phyloP scores from a whole-genome alignment of 2,797 vertebrate species.

The Prunella strophiata region DNA sequence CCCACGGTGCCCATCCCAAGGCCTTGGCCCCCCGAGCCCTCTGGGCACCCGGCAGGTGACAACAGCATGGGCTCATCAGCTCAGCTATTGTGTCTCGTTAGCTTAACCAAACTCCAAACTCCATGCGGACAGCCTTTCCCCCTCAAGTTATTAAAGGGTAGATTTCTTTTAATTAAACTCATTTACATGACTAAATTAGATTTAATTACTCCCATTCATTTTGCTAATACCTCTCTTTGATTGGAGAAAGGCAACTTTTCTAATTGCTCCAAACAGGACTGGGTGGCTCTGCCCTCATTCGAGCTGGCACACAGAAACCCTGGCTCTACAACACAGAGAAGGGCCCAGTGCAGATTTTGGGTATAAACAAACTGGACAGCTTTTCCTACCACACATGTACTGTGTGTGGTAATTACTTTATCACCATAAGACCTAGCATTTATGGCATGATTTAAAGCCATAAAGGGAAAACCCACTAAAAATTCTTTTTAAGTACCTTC shows the following conservation, averaged over 20 bases:
- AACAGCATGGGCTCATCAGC: slow-evolving; percentile 73
- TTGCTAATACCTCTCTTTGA: slow-evolving; percentile 80
- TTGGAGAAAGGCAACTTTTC: slow-evolving; percentile 79
- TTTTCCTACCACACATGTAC: neutral
- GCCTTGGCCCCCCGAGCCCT: rapidly evolving
- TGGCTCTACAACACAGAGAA: neutral
- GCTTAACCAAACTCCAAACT: slow-evolving; percentile 79
- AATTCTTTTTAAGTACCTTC: neutral
- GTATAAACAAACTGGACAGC: neutral
- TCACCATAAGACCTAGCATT: rapidly evolving
- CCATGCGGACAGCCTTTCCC: slow-evolving; percentile 74
- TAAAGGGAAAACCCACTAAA: neutral
- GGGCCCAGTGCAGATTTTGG: neutral
- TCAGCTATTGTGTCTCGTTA: slow-evolving; percentile 80
- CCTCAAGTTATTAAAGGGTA: slow-evolving; percentile 83
- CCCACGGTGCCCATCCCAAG: rapidly evolving
- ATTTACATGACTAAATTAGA: slow-evolving; percentile 84
- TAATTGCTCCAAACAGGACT: slow-evolving; percentile 76
- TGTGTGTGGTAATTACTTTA: neutral
- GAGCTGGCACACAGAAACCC: neutral
- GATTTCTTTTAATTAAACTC: slow-evolving; percentile 85
- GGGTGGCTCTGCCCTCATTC: neutral
- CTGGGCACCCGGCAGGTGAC: neutral
- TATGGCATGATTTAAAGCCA: neutral
- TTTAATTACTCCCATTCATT: slow-evolving; percentile 85